These are phyloP conservation scores for Chaetogeoica ovagalla DNA, from an alignment of 2,888 invertebrate species.

Conservation along the genomic window DNA sequence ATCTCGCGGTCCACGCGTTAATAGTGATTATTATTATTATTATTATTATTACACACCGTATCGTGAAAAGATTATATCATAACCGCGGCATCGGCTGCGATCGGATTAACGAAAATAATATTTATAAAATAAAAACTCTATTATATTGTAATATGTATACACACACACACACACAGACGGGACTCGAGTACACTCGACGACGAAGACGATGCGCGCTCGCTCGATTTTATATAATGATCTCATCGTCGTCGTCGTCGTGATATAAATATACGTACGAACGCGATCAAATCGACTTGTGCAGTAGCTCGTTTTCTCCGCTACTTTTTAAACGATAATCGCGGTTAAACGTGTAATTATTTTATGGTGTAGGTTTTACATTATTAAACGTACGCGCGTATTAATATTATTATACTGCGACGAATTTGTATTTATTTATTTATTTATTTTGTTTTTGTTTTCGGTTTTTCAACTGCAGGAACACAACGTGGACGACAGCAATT, in stretches of 20 bases:
- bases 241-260: no score
- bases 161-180: background rate
- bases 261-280: background rate
- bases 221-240: no score
- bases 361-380: no score
- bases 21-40: conserved; percentile 21
- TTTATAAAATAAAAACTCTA: background rate
- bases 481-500: conserved; percentile 82
- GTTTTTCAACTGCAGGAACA: conserved; percentile 67
- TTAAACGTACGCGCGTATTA: background rate
- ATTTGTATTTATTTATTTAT: no score
- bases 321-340: background rate
- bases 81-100: no score
- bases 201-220: background rate
- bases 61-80: no score
- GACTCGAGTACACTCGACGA: background rate
- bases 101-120: background rate
- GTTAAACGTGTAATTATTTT: conserved; percentile 6
- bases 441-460: conserved; percentile 52
- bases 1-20: background rate
- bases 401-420: background rate
- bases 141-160: no score
- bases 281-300: conserved; percentile 17
- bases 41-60: no score
- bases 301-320: background rate